Base-by-base conservation (phyloP, 30 jellyfish, hydroid and myxozoan species). In the Mastigias papua region DNA sequence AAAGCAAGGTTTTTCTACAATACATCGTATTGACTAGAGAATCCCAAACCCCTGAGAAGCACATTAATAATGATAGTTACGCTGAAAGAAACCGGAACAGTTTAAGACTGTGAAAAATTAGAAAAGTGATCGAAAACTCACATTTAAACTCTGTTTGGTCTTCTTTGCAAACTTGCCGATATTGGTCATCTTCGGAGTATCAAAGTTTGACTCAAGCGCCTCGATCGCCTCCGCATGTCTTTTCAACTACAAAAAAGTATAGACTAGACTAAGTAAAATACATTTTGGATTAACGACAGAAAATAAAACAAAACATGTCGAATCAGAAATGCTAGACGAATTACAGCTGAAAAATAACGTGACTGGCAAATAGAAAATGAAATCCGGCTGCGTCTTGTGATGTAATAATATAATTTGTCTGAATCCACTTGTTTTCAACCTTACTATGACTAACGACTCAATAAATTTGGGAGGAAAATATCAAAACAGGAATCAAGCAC, bases 161-260 rank as follows among this genome's bases (percentile, higher is more conserved):
- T 63, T 73, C 66, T 61, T 69, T 29, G 74, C 67, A 49, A 72
- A 58, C 33, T 84, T 84, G 3, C 65, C 93, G 49, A 71, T 77
- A 32, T 84, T 84, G 21, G 93, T 84, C 93, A 84, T 84, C 35
- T 72, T 84, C 34, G 93, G 82, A 11, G 58, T 57, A 21, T 84
- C 88, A 23, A 71, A 73, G 50, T 84, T 73, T 63, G 93, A 71
- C 29, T 84, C 93, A 10, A 84, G 67, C 15, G 93, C 93, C 37
- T 84, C 93, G 32, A 84, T 72, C 21, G 93, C 93, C 51, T 84
- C 93, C 28, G 93, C 93, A 57, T 84, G 82, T 42, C 93, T 60
- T 60, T 84, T 84, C 21, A 84, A 66, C 93, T 84, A 61, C 22
- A 84, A 84, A 54, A 19, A 54, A 54, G 17, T 54, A 54, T 6